Percentiles rank a stretch among this genome's conserved stretches.
Conservation (phyloP, 1,140 invertebrate species). For the Nasonia vitripennis region DNA sequence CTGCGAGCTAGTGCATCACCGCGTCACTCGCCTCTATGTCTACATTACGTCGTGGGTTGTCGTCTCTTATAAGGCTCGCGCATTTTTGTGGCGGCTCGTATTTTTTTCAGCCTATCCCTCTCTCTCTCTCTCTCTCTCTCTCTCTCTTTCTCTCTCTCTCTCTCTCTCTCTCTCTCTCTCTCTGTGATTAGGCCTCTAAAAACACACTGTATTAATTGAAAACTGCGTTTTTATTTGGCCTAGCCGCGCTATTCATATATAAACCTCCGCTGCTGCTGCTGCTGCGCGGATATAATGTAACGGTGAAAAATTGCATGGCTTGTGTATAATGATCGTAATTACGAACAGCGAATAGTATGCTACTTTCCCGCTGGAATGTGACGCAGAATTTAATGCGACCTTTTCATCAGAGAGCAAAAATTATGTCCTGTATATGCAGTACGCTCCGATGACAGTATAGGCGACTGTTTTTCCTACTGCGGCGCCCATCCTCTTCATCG, state of each 20-base stretch:
- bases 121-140: too few species aligned
- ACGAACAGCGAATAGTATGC: background rate
- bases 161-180: background rate
- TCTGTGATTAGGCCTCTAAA: slow-evolving; percentile 41
- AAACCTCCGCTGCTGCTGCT: background rate
- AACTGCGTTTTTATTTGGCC: slow-evolving; percentile 28
- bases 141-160: too few species aligned
- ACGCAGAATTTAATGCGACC: too few species aligned
- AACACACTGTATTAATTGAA: slow-evolving; percentile 49
- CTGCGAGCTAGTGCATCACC: background rate
- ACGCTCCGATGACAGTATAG: background rate
- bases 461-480: background rate
- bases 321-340: slow-evolving; percentile 32
- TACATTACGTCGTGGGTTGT: slow-evolving; percentile 31
- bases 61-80: background rate
- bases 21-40: background rate
- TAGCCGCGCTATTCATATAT: background rate
- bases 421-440: too few species aligned
- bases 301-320: slow-evolving; percentile 28
- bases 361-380: too few species aligned
- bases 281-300: slow-evolving; percentile 26
- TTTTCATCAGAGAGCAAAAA: too few species aligned
- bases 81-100: slow-evolving; percentile 43
- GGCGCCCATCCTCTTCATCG: background rate
- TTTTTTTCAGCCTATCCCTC: slow-evolving; percentile 10